Evolutionary conservation across 2,797 vertebrate genomes (phyloP), one percentile per base, ranked within the genome.

Genomic region (Cetoscarus ocellatus): DNA sequence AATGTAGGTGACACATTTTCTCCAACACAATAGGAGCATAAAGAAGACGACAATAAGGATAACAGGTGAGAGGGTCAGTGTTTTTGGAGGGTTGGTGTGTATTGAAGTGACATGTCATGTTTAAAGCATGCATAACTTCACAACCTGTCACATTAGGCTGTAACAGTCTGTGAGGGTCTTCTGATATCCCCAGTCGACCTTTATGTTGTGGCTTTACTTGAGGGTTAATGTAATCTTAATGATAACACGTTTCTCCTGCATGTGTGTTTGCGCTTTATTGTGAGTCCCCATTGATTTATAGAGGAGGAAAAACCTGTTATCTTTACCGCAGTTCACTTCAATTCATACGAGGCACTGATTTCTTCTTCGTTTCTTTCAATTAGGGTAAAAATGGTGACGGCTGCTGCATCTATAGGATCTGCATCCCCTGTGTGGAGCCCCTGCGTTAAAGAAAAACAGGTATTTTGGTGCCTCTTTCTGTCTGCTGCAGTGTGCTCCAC

Each of bases 1-100:
- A 9, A 90, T 85, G 85, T 87, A 76, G 89, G 76, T 69, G 86
- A 88, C 87, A 82, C 79, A n/a, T 87, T 86, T 3, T 61, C 78
- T 7, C 75, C 87, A 70, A 48, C 72, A 63, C 71, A 51, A 5
- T 56, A 63, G 55, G 59, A 72, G 15, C 44, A 53, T 10, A 36
- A 42, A 40, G 43, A 52, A 43, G 70, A 74, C 36, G 47, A 39
- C 61, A 34, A 6, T 56, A 49, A 55, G 35, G 39, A 14, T 19
- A 66, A 13, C 61, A 81, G 90, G 91, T 91, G 85, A 50, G 2
- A 9, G 1, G 7, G 43, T 19, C 4, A 1, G 13, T 15, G 0
- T 53, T 1, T 27, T 5, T 44, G 27, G 17, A 17, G 36, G 36
- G 59, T 45, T 8, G 35, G 14, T 55, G 40, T 42, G 34, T 48